A percentile compares a stretch with the other conserved stretches of the same genome.
These are phyloP conservation scores for Halisarca cf. caerulea DNA, from an alignment of 37 sponge, comb jelly and placozoan genomes.

Conservation along the genomic window DNA sequence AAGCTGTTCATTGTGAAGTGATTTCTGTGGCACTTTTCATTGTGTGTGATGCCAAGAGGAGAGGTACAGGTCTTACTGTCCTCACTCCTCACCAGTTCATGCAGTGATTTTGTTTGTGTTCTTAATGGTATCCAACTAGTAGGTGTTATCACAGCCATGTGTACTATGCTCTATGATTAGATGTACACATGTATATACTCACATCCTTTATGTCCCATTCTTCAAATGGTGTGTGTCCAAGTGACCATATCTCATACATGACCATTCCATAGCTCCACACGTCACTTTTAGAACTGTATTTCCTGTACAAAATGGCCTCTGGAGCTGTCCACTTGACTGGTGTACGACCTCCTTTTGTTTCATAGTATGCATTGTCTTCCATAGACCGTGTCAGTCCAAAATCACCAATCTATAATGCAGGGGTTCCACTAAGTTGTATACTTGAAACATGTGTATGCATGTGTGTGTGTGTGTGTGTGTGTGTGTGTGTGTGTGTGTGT, in stretches of 20 bases:
- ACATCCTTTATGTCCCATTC: background rate
- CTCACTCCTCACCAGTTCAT: too few species aligned
- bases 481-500: background rate
- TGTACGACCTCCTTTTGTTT: slow-evolving; percentile 8
- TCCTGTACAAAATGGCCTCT: slow-evolving; percentile 19
- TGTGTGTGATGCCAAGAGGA: too few species aligned
- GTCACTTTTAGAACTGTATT: slow-evolving; percentile 9
- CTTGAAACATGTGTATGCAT: too few species aligned
- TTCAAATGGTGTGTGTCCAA: slow-evolving; percentile 20
- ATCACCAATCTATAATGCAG: background rate
- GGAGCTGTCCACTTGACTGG: slow-evolving; percentile 30
- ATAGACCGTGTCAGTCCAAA: background rate
- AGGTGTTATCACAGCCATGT: too few species aligned
- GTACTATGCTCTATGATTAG: too few species aligned
- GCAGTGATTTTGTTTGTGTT: too few species aligned
- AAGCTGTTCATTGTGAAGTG: too few species aligned
- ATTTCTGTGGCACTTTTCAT: too few species aligned
- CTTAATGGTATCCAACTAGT: too few species aligned
- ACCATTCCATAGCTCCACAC: slow-evolving; percentile 26
- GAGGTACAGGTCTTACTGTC: too few species aligned
- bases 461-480: background rate
- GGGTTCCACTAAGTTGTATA: background rate
- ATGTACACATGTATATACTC: too few species aligned
- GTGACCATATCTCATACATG: slow-evolving; percentile 26
- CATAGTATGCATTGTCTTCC: background rate